phyloP scores from a whole-genome alignment of 2,113 vertebrate species.

The Microtus oregoni region DNA sequence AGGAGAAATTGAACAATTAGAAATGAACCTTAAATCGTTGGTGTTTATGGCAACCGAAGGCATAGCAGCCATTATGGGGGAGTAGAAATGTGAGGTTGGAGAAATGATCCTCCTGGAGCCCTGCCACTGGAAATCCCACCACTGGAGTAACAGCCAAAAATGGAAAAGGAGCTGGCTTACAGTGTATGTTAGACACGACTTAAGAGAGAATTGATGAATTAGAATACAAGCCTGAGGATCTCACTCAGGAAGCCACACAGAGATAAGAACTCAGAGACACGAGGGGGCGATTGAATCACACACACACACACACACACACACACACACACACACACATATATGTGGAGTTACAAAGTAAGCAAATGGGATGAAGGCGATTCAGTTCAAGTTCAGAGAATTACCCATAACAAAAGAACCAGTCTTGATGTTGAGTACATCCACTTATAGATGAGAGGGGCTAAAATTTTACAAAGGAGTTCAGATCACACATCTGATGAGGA shows the following conservation, averaged over 20 bases:
- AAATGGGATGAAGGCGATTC: rapidly evolving
- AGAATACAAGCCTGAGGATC: background rate
- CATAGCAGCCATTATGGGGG: background rate
- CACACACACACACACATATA: too few relatives aligned
- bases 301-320: too few relatives aligned
- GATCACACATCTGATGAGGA: background rate
- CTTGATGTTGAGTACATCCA: background rate
- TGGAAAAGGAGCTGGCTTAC: background rate
- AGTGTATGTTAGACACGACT: rapidly evolving
- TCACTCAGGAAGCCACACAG: too few relatives aligned
- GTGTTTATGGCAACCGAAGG: background rate
- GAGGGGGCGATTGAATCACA: rapidly evolving
- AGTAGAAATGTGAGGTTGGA: background rate
- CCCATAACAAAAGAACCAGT: background rate
- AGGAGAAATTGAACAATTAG: background rate
- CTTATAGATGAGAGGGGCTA: background rate
- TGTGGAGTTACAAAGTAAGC: background rate
- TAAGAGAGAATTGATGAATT: background rate
- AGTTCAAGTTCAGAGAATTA: background rate
- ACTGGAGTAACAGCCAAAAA: background rate
- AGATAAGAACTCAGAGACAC: background rate
- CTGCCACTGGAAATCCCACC: background rate
- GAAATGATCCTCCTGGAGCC: background rate
- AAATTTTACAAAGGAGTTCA: background rate
- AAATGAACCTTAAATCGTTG: background rate